Conservation (phyloP, 2,888 invertebrate genomes). For the Leucozona laternaria region DNA sequence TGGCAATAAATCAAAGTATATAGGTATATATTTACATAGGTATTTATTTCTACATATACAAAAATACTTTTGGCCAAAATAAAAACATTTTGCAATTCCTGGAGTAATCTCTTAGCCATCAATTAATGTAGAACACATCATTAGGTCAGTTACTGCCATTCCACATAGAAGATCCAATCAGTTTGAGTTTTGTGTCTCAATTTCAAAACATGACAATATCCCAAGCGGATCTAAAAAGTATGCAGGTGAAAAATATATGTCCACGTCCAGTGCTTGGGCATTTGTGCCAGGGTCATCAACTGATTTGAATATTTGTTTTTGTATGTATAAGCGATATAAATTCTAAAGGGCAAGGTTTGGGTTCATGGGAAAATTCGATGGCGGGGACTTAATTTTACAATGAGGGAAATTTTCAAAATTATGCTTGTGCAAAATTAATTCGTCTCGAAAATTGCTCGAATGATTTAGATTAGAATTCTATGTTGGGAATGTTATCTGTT, state of each 20-base stretch:
- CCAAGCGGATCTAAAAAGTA: slow-evolving; percentile 4
- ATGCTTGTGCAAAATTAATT: no score
- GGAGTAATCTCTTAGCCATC: not conserved
- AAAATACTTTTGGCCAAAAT: not conserved
- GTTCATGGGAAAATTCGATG: not conserved
- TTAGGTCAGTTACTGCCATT: slow-evolving; percentile 38
- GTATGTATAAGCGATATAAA: not conserved
- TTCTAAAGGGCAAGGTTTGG: not conserved
- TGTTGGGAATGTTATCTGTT: no score
- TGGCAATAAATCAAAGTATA: slow-evolving; percentile 54
- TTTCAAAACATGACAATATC: slow-evolving; percentile 37
- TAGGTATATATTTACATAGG: not conserved
- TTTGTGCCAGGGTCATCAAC: slow-evolving; percentile 74
- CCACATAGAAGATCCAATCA: slow-evolving; percentile 32
- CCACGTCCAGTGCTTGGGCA: slow-evolving; percentile 59
- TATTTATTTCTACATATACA: not conserved
- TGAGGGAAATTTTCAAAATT: no score
- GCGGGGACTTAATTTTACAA: no score
- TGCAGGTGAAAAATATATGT: slow-evolving; percentile 3
- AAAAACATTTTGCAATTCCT: not conserved
- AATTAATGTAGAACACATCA: slow-evolving; percentile 54
- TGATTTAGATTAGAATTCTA: no score
- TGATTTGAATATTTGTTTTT: slow-evolving; percentile 56
- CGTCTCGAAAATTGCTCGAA: no score
- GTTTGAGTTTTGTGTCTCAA: slow-evolving; percentile 4